Evolutionary conservation across 2,113 vertebrate genomes (phyloP).

Genomic region (Myocastor coypus): DNA sequence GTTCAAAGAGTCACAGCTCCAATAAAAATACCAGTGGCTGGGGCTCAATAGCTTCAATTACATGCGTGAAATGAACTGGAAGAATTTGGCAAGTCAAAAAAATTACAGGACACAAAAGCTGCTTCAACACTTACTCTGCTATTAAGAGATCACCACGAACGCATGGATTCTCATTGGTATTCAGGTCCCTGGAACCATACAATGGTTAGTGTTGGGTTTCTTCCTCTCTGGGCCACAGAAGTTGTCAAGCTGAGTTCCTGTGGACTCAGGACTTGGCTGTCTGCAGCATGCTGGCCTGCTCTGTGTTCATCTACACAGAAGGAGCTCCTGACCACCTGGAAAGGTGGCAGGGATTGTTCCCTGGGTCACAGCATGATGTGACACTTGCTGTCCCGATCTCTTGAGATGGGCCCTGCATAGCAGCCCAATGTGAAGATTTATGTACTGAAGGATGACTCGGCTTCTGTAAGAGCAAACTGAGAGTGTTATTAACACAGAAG

Average conservation of each 20-base stretch:
- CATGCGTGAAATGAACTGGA: slow-evolving; percentile 1
- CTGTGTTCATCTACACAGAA: rapidly evolving
- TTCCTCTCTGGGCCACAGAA: background rate
- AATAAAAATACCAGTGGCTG: background rate
- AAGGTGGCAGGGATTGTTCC: background rate
- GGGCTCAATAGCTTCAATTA: background rate
- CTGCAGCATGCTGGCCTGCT: rapidly evolving
- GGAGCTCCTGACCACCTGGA: background rate
- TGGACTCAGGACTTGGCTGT: background rate
- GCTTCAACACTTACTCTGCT: background rate
- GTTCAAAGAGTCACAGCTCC: background rate
- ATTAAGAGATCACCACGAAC: background rate
- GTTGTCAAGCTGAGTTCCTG: background rate
- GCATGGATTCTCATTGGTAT: rapidly evolving
- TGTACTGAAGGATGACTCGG: background rate
- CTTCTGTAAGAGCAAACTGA: background rate
- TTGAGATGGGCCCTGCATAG: background rate
- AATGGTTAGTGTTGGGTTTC: rapidly evolving
- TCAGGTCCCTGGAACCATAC: background rate
- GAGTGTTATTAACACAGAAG: background rate
- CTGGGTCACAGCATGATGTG: background rate
- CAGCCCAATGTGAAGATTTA: background rate
- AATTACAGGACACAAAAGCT: slow-evolving; percentile 2
- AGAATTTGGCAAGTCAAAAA: slow-evolving; percentile 38
- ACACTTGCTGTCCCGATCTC: background rate